Evolutionary conservation across 2,797 vertebrate genomes (phyloP).

Genomic region (Taenioides sp.): DNA sequence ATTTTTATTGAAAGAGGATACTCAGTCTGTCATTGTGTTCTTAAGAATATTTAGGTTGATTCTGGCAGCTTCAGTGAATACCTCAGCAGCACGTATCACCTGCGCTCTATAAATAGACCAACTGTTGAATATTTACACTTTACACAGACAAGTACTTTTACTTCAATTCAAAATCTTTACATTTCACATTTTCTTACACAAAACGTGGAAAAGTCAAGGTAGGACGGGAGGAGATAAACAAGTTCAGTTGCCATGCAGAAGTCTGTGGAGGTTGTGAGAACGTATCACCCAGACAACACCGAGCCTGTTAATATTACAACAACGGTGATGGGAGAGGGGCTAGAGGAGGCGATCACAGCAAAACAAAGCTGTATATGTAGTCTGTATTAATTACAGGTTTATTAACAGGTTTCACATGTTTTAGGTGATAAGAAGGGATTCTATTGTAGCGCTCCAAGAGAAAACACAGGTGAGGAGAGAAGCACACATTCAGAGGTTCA

Average conservation of each 20-base stretch:
- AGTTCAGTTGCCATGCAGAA: slow-evolving; percentile 67
- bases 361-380: not conserved
- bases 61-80: not conserved
- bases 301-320: slow-evolving; percentile 34
- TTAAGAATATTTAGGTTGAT: not conserved
- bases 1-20: not conserved
- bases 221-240: slow-evolving; percentile 52
- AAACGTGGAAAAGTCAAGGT: slow-evolving; percentile 23
- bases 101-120: not conserved
- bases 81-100: slow-evolving; percentile 5
- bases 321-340: slow-evolving; percentile 3
- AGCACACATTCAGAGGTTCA: not conserved
- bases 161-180: too few species aligned
- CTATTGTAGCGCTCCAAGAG: not conserved
- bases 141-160: not conserved
- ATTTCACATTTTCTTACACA: not conserved
- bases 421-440: slow-evolving; percentile 6
- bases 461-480: not conserved
- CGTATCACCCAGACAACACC: slow-evolving; percentile 56
- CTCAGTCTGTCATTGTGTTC: not conserved
- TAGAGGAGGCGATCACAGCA: not conserved
- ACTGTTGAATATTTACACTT: slow-evolving; percentile 7
- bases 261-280: slow-evolving; percentile 56
- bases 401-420: slow-evolving; percentile 34
- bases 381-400: slow-evolving; percentile 5